phyloP scores from a whole-genome alignment of 1,140 invertebrate genomes.

The Lamellibrachia luymesi region DNA sequence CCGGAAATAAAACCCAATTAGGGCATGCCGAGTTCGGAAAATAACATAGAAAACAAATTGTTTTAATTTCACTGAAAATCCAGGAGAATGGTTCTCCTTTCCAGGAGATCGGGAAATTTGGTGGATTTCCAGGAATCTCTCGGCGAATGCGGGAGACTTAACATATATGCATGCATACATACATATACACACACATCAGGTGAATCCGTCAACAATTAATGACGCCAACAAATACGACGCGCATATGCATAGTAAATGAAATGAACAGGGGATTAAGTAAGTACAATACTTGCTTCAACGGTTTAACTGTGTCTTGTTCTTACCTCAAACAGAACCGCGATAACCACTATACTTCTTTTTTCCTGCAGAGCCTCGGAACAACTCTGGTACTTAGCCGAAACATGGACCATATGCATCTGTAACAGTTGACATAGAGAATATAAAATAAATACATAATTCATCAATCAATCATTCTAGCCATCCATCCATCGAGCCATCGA shows the following conservation, averaged over 20 bases:
- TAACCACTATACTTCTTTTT: neutral
- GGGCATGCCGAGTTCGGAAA: too few relatives aligned
- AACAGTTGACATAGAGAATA: neutral
- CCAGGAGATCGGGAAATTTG: too few relatives aligned
- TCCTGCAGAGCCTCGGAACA: constrained; percentile 55
- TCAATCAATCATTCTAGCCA: too few relatives aligned
- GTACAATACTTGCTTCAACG: neutral
- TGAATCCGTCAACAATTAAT: neutral
- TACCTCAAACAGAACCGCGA: neutral
- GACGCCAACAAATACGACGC: neutral
- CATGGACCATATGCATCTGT: neutral
- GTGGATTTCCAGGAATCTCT: too few relatives aligned
- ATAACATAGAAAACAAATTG: too few relatives aligned
- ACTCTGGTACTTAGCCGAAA: constrained; percentile 68
- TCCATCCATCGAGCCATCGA: too few relatives aligned
- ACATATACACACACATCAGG: neutral
- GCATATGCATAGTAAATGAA: neutral
- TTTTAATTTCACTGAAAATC: too few relatives aligned
- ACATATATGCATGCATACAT: too few relatives aligned
- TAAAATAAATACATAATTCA: too few relatives aligned
- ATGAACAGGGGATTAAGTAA: neutral
- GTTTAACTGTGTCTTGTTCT: constrained; percentile 36
- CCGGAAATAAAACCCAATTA: too few relatives aligned
- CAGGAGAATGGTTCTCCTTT: too few relatives aligned
- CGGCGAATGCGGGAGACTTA: too few relatives aligned